Evolutionary conservation across 1,140 invertebrate species (phyloP).

Genomic region (Drosophila watanabei): DNA sequence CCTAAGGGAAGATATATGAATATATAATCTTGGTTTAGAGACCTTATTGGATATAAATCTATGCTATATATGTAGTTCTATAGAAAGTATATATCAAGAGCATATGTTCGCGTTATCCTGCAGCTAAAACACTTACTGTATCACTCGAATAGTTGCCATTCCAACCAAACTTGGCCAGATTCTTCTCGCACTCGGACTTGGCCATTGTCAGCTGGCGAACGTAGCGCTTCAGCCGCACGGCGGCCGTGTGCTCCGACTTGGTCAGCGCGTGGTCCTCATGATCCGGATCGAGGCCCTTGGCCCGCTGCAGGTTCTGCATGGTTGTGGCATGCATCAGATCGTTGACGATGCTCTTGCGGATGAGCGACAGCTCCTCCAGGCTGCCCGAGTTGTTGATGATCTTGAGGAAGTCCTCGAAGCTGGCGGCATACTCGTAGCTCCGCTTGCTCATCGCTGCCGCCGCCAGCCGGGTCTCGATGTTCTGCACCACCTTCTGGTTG

Average conservation of each 20-base stretch:
- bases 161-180: constrained; percentile 91
- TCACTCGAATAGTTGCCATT: constrained; percentile 90
- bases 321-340: constrained; percentile 97
- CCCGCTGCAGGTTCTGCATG: constrained; percentile 94
- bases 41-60: not conserved
- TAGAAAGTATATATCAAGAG: not conserved
- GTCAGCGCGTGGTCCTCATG: constrained; percentile 87
- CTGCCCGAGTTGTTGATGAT: constrained; percentile 93
- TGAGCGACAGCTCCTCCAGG: constrained; percentile 93
- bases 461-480: constrained; percentile 92
- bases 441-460: constrained; percentile 92
- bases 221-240: constrained; percentile 90
- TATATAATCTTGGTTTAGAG: not conserved
- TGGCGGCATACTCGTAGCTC: constrained; percentile 95
- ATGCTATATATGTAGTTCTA: not conserved
- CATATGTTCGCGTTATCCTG: not conserved
- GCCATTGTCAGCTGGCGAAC: constrained; percentile 94
- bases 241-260: constrained; percentile 91
- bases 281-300: constrained; percentile 91
- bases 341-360: constrained; percentile 93
- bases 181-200: constrained; percentile 93
- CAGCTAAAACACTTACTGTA: constrained; percentile 23
- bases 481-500: constrained; percentile 94
- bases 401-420: constrained; percentile 95
- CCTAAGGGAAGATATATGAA: constrained; percentile 52